A percentile compares a stretch with the other conserved stretches of the same genome.
Evolutionary conservation across 2,113 vertebrate species (phyloP).

Genomic region (Coryphaenoides rupestris): DNA sequence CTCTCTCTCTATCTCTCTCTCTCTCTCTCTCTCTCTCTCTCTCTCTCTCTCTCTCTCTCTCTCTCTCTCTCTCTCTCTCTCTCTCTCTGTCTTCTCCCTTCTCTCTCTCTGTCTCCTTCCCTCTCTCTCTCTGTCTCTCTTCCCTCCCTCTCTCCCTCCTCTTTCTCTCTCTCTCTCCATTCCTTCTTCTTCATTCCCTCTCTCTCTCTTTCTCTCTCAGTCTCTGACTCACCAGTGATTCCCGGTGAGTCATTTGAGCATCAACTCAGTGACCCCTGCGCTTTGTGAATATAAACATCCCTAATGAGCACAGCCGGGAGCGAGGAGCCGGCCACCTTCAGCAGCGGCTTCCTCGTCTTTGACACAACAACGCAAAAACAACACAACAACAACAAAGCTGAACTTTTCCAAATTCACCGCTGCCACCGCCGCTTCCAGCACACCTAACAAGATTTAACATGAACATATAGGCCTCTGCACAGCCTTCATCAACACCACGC

Average conservation of each 20-base stretch:
- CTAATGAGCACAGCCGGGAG: conserved; percentile 19
- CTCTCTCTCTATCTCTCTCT: too few species aligned
- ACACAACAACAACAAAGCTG: conserved; percentile 35
- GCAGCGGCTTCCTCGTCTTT: conserved; percentile 3
- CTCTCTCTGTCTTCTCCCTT: conserved; percentile 34
- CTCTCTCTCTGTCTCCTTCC: conserved; percentile 23
- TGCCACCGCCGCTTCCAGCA: neutral
- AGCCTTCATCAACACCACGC: neutral
- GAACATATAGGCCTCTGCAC: too few species aligned
- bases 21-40: too few species aligned
- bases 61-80: conserved; percentile 62
- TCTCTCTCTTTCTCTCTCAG: too few species aligned
- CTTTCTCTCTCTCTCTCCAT: too few species aligned
- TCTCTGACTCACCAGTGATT: neutral
- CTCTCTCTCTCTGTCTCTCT: conserved; percentile 8
- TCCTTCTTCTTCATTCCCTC: too few species aligned
- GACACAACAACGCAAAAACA: too few species aligned
- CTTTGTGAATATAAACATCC: conserved; percentile 22
- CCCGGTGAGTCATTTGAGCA: neutral
- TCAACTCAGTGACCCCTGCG: conserved; percentile 5
- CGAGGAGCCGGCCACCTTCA: conserved; percentile 18
- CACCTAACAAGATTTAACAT: conserved; percentile 12
- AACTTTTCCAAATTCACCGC: conserved; percentile 7
- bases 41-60: too few species aligned
- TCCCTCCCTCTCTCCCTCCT: too few species aligned